Conservation (phyloP, 2,113 vertebrate genomes). For the Gymnogyps californianus region DNA sequence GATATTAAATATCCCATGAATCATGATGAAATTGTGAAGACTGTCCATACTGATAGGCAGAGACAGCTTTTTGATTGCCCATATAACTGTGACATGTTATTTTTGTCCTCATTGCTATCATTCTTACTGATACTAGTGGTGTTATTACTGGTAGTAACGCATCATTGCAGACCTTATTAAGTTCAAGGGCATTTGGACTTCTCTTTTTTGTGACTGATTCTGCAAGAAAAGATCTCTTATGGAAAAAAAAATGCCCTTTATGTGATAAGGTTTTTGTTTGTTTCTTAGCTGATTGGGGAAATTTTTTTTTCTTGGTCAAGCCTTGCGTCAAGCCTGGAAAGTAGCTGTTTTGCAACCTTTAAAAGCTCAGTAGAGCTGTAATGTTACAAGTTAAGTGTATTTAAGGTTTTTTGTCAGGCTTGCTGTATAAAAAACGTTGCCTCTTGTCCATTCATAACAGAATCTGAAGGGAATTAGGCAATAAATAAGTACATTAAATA, state of each 20-base stretch:
- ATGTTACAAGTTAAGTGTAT: neutral
- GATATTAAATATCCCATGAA: neutral
- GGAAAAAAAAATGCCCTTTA: neutral
- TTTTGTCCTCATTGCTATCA: neutral
- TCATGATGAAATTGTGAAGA: neutral
- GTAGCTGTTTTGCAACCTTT: neutral
- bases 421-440: neutral
- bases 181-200: neutral
- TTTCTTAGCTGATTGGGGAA: neutral
- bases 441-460: neutral
- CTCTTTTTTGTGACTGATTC: neutral
- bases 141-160: neutral
- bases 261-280: neutral
- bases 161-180: neutral
- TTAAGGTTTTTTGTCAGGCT: neutral
- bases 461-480: conserved; percentile 25
- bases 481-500: conserved; percentile 26
- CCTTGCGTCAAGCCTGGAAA: neutral
- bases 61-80: neutral
- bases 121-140: neutral
- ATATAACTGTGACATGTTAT: neutral
- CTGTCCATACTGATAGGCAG: neutral
- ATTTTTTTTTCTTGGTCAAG: neutral
- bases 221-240: neutral
- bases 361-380: neutral